phyloP scores from a whole-genome alignment of 2,888 invertebrate genomes.

The Oligia fasciuncula region DNA sequence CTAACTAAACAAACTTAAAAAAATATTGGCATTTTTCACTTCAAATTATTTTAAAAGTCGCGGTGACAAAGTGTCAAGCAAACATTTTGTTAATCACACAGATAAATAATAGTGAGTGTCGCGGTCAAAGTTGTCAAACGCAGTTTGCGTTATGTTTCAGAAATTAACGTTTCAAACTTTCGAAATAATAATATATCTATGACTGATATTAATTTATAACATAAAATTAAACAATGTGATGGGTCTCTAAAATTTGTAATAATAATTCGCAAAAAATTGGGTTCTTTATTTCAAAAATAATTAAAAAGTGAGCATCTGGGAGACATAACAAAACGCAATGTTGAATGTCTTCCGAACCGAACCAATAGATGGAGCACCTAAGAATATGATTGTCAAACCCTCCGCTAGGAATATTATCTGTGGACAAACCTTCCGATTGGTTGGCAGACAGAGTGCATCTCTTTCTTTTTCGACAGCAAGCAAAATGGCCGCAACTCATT shows the following conservation, averaged over 20 bases:
- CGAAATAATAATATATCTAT: not conserved
- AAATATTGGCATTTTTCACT: conserved; percentile 12
- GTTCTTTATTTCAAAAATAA: not conserved
- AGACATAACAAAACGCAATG: conserved; percentile 41
- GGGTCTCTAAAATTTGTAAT: not conserved
- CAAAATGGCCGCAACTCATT: conserved; percentile 87
- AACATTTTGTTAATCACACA: not conserved
- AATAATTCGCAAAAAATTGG: not conserved
- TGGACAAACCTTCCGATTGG: conserved; percentile 65
- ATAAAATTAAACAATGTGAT: not conserved
- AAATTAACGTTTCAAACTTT: not conserved
- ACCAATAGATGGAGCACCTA: conserved; percentile 46
- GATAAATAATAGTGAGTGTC: not conserved
- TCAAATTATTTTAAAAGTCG: conserved; percentile 36
- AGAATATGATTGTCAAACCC: conserved; percentile 1
- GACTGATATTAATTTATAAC: too few relatives aligned
- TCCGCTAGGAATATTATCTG: conserved; percentile 13
- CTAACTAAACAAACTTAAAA: conserved; percentile 21
- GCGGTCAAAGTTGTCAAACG: not conserved
- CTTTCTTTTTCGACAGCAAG: conserved; percentile 77
- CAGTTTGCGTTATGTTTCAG: not conserved
- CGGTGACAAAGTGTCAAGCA: conserved; percentile 30
- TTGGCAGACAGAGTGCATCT: conserved; percentile 68
- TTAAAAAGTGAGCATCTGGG: not conserved
- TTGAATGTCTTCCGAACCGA: not conserved